Evolutionary conservation across 2,797 vertebrate species (phyloP), one percentile per base, ranked within the genome.

Genomic region (Melanotaenia nigrans): DNA sequence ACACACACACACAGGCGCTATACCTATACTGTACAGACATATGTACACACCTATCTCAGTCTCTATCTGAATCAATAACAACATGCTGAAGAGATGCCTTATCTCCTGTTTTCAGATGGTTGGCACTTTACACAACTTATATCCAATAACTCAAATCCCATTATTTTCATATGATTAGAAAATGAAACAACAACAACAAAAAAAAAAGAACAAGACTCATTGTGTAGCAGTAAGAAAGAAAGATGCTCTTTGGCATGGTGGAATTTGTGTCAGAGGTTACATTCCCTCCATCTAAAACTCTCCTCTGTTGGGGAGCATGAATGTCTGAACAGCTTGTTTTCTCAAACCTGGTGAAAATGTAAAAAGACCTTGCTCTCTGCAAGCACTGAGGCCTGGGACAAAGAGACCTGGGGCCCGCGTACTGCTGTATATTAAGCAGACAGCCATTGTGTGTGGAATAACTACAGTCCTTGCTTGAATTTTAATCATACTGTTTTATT

Each of bases 401-500:
- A 78, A 75, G 87, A 90, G 85, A 91, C 87, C 73, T 25, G 79
- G 83, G 78, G 85, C 81, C 83, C 81, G 84, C 85, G 78, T 83
- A 79, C 73, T 64, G 85, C 80, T 82, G 85, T 88, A 89, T 88
- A 74, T 87, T 90, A 90, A 90, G 81, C 83, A 90, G 89, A 82
- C 84, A 78, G 78, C 83, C 84, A 88, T 83, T 90, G 87, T 88
- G 82, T 81, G 82, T 32, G 68, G 84, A 87, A 85, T 90, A 87
- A 85, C 87, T 66, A 86, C 78, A 72, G 78, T 83, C 88, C 84
- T 81, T 82, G 85, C 84, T 90, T 92, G 90, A 92, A 93, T 93
- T 92, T 93, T 91, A 92, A 92, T 92, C 87, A 85, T 79, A 83
- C 83, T 82, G 83, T 89, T 93, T 90, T 92, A 93, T 91, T 90